Conservation (phyloP, 2,797 vertebrate species). For the Karalla daura region DNA sequence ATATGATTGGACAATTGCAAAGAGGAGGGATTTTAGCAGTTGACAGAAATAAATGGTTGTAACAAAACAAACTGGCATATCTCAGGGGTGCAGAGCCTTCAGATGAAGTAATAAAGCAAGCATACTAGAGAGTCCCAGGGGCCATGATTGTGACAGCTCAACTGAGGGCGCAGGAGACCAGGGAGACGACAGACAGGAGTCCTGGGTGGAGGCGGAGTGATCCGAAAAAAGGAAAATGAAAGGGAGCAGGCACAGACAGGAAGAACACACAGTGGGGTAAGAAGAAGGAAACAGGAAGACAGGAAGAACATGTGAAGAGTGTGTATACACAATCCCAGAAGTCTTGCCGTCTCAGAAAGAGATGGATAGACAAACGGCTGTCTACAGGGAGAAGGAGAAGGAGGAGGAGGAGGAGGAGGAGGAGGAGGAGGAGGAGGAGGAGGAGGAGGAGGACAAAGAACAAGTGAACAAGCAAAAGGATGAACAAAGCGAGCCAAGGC, state of each 20-base stretch:
- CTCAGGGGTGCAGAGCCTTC: slow-evolving; percentile 8
- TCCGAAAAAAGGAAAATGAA: slow-evolving; percentile 37
- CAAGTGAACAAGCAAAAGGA: slow-evolving; percentile 51
- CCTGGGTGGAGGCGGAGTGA: slow-evolving; percentile 14
- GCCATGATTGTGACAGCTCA: slow-evolving; percentile 11
- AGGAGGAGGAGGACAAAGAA: no score
- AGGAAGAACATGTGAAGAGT: slow-evolving; percentile 21
- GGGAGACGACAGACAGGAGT: slow-evolving; percentile 33
- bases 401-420: slow-evolving; percentile 7
- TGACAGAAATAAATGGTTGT: not conserved
- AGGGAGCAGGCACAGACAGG: slow-evolving; percentile 17
- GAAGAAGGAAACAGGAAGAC: slow-evolving; percentile 11
- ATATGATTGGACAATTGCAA: not conserved
- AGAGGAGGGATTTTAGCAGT: not conserved
- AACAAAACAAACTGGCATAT: not conserved
- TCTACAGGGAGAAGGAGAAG: slow-evolving; percentile 37
- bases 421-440: slow-evolving; percentile 16
- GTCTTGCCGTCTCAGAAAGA: slow-evolving; percentile 31
- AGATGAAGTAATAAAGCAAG: slow-evolving; percentile 24
- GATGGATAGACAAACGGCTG: slow-evolving; percentile 34
- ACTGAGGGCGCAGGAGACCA: slow-evolving; percentile 4
- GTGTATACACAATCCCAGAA: slow-evolving; percentile 26
- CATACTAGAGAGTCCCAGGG: slow-evolving; percentile 25
- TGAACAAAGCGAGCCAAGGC: slow-evolving; percentile 62
- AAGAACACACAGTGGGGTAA: slow-evolving; percentile 12